Evolutionary conservation across 2,888 invertebrate genomes (phyloP), one percentile per base, ranked within the genome.

Genomic region (Hirtodrosophila alboralis): DNA sequence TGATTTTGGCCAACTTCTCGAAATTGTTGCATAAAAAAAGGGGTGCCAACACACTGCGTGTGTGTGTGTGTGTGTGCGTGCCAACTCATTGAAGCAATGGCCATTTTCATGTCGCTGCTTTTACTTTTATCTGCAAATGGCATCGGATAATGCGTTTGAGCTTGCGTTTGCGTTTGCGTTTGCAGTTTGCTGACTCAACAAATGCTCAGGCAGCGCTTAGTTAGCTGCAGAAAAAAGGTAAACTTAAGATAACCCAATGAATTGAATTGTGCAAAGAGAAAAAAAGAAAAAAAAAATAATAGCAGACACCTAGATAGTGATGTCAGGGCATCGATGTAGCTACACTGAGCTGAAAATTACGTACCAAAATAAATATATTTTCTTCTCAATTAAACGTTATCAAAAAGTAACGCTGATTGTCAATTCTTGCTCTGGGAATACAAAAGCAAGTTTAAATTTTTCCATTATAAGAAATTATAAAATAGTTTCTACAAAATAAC

Each of bases 61-160:
- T 28, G 51, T 38, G 52, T 54, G 40, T 40, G 30, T 51, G 41
- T 44, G 34, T 47, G 68, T 48, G 31, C 26, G 37, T 33, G 21
- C 23, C 47, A 58, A 53, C 62, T 68, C 63, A 68, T 73, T 64
- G 54, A 37, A 49, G 63, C 53, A 64, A 57, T 72, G 59, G 47
- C 61, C 58, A 54, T 73, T 75, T 69, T 72, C 73, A 62, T 77
- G 75, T 77, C 78, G 75, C 75, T 81, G 77, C 75, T 75, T 71
- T 76, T 75, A 76, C 73, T 79, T 83, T 74, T 81, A 81, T 81
- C 85, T 81, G 63, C 40, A 62, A 85, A 76, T 85, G 81, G 83
- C 61, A 81, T 81, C 81, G 74, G 64, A 56, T 76, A 76, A 81
- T 85, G 85, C 84, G 65, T n/a, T n/a, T n/a, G n/a, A n/a, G n/a